Evolutionary conservation across 2,888 invertebrate species (phyloP), one percentile per base, ranked within the genome.

Genomic region (Chamaedrilus cognettii): DNA sequence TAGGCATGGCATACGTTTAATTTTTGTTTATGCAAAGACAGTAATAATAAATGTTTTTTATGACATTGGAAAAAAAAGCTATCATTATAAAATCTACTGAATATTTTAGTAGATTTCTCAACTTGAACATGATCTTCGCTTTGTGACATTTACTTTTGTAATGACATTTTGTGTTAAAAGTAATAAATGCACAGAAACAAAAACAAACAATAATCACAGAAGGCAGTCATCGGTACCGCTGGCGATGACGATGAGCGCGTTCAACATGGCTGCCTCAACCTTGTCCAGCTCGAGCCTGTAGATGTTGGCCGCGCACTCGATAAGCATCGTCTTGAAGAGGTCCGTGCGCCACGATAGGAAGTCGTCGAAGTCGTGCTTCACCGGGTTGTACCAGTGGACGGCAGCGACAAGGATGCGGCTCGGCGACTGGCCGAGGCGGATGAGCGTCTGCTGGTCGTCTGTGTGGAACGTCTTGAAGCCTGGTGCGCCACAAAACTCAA

Each of bases 391-490:
- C 72, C 72, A 72, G 67, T 72, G 70, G 2, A 60, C 50, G 1
- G 72, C 71, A 2, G 72, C 72, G 15, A 69, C 65, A 30, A 72
- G 63, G 30, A 72, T 72, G 11, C 72, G 60, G 34, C 69, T 69
- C 61, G 73, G 72, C 23, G 72, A 73, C 35, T 72, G 72, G 28
- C 72, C 72, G 7, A 72, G 52, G 3, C 69, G 65, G 35, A 72
- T 66, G n/a, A 72, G 64, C n/a, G 67, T 72, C 35, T 62, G 64
- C 59, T 72, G 72, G 62, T 72, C 72, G 5, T 58, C 26, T n/a
- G 42, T 51, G 58, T 65, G 30, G 15, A 72, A 59, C 19, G 68
- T 65, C n/a, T 50, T 51, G 63, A 72, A 72, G 32, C 72, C 72
- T 72, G 32, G n/a, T n/a, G n/a, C n/a, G n/a, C n/a, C n/a, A n/a